phyloP scores from a whole-genome alignment of 2,113 vertebrate genomes.

The Plectropomus leopardus region DNA sequence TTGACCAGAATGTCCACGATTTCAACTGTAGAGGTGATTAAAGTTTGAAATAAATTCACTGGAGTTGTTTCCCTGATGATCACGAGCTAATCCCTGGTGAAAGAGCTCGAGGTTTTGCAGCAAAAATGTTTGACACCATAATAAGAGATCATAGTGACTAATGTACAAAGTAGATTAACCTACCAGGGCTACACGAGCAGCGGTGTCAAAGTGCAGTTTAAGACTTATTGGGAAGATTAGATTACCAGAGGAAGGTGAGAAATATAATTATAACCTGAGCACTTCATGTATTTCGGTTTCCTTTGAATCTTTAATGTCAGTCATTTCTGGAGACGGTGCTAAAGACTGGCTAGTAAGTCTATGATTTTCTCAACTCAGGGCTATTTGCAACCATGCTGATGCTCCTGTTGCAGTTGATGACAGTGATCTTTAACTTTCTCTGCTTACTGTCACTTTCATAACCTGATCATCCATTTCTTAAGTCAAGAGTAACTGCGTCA shows the following conservation, averaged over 20 bases:
- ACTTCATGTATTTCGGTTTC: neutral
- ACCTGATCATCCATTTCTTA: constrained; percentile 14
- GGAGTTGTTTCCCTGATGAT: neutral
- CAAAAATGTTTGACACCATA: constrained; percentile 22
- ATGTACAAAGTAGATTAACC: constrained; percentile 27
- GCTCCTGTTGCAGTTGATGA: neutral
- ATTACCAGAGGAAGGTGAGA: constrained; percentile 16
- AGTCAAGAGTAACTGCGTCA: constrained; percentile 3
- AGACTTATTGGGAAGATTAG: constrained; percentile 1
- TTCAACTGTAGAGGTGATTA: neutral
- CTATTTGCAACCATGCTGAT: neutral
- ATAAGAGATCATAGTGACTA: constrained; percentile 6
- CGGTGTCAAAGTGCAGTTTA: neutral
- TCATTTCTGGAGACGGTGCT: neutral
- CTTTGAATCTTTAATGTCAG: constrained; percentile 7
- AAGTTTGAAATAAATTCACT: neutral
- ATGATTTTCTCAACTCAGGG: neutral
- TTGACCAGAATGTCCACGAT: neutral
- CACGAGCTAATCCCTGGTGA: neutral
- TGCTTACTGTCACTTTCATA: constrained; percentile 30
- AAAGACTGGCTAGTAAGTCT: neutral
- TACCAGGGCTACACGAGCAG: neutral
- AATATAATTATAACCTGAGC: constrained; percentile 13
- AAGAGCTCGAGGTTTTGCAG: neutral
- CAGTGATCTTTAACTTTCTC: neutral